Evolutionary conservation across 2,113 vertebrate species (phyloP).

Genomic region (Tenebrosternarchus preto): DNA sequence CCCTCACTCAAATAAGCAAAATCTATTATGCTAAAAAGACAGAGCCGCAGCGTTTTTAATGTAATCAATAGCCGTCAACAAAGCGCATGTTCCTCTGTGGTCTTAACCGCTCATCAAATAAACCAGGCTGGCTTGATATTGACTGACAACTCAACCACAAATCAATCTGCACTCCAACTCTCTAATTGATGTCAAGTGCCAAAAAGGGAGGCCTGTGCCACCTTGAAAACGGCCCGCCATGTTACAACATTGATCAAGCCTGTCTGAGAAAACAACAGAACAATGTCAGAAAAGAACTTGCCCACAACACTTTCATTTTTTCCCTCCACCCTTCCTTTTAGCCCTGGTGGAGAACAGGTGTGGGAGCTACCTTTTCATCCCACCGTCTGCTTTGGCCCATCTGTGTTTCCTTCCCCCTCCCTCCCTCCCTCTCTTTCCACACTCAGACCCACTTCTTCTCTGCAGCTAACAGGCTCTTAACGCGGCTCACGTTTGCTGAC

Average conservation of each 20-base stretch:
- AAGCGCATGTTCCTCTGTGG: neutral
- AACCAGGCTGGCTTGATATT: conserved; percentile 8
- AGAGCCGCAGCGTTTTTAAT: conserved; percentile 16
- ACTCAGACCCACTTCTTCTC: conserved; percentile 15
- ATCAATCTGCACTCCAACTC: conserved; percentile 33
- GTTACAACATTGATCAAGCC: conserved; percentile 13
- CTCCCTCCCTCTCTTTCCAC: conserved; percentile 4
- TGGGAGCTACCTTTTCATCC: conserved; percentile 47
- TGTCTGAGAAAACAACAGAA: too few relatives aligned
- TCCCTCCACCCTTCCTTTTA: neutral
- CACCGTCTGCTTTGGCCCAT: conserved; percentile 41
- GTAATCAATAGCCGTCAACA: conserved; percentile 36
- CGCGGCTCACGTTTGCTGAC: conserved; percentile 29
- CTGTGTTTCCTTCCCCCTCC: conserved; percentile 29
- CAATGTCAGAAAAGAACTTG: too few relatives aligned
- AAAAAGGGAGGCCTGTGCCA: neutral
- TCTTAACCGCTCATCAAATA: conserved; percentile 31
- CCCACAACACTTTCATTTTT: too few relatives aligned
- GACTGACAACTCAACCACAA: conserved; percentile 35
- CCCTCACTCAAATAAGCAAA: conserved; percentile 3
- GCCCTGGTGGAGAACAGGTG: conserved; percentile 42
- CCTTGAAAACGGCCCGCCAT: conserved; percentile 1
- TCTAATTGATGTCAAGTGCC: conserved; percentile 33
- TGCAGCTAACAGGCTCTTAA: conserved; percentile 27
- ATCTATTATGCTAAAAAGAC: conserved; percentile 25